Evolutionary conservation across 1,140 invertebrate species (phyloP).

Genomic region (Gryon sp.): DNA sequence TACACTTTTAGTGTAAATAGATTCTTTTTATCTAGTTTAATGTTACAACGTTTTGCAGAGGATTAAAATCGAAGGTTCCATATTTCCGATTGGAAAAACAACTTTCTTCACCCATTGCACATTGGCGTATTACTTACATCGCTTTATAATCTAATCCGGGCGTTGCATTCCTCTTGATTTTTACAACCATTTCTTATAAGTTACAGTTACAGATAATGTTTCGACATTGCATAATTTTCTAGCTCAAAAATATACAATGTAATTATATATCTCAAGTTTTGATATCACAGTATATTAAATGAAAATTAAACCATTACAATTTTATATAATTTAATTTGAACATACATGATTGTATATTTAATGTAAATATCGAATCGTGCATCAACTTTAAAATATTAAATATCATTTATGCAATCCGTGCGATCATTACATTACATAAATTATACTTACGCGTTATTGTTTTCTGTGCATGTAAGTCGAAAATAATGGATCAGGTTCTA

Average conservation of each 20-base stretch:
- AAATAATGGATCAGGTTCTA: conserved; percentile 5
- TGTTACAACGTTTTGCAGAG: no score
- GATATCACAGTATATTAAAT: conserved; percentile 2
- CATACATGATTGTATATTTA: conserved; percentile 4
- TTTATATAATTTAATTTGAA: conserved; percentile 22
- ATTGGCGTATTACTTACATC: conserved; percentile 21
- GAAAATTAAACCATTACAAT: conserved; percentile 31
- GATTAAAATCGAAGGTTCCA: no score
- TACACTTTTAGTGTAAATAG: no score
- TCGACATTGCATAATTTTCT: conserved; percentile 23
- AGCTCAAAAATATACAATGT: conserved; percentile 18
- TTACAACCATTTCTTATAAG: conserved; percentile 14
- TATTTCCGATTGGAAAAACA: conserved; percentile 1
- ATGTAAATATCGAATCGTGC: neutral
- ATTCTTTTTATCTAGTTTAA: neutral
- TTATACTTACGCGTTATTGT: conserved; percentile 15
- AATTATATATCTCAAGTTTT: conserved; percentile 19
- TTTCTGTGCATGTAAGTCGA: neutral
- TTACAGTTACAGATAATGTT: conserved; percentile 14
- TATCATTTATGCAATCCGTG: neutral
- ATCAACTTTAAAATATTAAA: conserved; percentile 14
- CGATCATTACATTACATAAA: conserved; percentile 16
- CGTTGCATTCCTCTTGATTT: conserved; percentile 25
- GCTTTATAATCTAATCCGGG: conserved; percentile 17
- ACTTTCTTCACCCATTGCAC: conserved; percentile 21